A percentile compares a stretch with the other conserved stretches of the same genome.
Evolutionary conservation across 2,113 vertebrate genomes (phyloP).

Genomic region (Osmerus eperlanus): DNA sequence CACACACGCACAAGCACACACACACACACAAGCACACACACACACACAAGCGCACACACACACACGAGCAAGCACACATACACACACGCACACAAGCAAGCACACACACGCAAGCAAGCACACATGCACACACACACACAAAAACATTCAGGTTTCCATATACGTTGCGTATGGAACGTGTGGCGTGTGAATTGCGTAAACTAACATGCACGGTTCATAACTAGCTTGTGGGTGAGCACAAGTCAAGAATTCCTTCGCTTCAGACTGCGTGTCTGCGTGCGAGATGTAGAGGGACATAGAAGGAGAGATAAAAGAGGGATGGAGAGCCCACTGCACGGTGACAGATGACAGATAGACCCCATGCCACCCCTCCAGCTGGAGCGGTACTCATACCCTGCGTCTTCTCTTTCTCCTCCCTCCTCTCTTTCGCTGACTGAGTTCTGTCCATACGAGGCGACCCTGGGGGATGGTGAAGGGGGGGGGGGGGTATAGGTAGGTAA

Average conservation of each 20-base stretch:
- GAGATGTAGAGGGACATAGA: no score
- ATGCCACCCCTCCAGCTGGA: slow-evolving; percentile 17
- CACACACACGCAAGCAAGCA: background rate
- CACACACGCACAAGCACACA: no score
- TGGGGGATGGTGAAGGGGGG: slow-evolving; percentile 39
- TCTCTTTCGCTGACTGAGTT: slow-evolving; percentile 77
- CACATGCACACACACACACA: background rate
- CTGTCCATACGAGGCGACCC: slow-evolving; percentile 76
- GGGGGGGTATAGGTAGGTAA: background rate
- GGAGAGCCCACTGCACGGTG: slow-evolving; percentile 6
- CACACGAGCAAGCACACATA: background rate
- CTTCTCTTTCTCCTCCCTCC: slow-evolving; percentile 79
- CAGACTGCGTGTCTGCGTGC: slow-evolving; percentile 5
- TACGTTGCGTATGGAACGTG: background rate
- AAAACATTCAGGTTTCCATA: background rate
- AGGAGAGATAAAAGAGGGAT: background rate
- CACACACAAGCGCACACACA: no score
- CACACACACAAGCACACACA: no score
- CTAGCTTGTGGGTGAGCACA: slow-evolving; percentile 16
- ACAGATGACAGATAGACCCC: slow-evolving; percentile 31
- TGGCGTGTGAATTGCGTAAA: background rate
- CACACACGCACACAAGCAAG: background rate
- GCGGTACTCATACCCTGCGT: slow-evolving; percentile 70
- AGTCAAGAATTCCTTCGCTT: background rate
- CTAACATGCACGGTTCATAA: background rate